These are phyloP conservation scores for Andinoacara biseriatus DNA, from an alignment of 2,113 vertebrate genomes.

Conservation along the genomic window DNA sequence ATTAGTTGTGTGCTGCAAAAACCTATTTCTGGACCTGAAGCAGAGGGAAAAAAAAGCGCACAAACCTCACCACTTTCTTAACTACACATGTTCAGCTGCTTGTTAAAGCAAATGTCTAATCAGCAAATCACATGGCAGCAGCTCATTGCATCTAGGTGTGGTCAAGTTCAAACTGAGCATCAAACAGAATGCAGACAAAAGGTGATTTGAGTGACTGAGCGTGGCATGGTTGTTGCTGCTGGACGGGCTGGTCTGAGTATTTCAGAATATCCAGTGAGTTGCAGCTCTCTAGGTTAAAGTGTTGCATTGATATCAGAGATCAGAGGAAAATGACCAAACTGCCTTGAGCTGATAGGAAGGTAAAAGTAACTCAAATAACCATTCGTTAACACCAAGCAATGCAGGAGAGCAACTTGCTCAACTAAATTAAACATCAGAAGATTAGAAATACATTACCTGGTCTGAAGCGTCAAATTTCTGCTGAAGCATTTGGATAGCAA, in stretches of 20 bases:
- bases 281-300: background rate
- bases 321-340: background rate
- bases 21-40: constrained; percentile 3
- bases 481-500: no score
- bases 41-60: background rate
- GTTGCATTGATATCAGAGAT: background rate
- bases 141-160: background rate
- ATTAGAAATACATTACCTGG: no score
- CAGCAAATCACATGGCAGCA: background rate
- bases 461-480: no score
- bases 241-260: background rate
- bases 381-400: no score
- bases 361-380: background rate
- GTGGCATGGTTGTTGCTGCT: background rate
- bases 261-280: background rate
- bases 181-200: background rate
- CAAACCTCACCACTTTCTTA: background rate
- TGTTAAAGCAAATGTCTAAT: background rate
- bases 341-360: background rate
- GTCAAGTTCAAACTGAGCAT: background rate
- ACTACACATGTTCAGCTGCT: background rate
- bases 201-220: background rate
- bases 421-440: no score
- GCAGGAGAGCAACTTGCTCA: no score
- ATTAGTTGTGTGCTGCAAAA: background rate